Base-by-base conservation (phyloP, 2,888 invertebrate genomes). In the Leucophenga maculata region DNA sequence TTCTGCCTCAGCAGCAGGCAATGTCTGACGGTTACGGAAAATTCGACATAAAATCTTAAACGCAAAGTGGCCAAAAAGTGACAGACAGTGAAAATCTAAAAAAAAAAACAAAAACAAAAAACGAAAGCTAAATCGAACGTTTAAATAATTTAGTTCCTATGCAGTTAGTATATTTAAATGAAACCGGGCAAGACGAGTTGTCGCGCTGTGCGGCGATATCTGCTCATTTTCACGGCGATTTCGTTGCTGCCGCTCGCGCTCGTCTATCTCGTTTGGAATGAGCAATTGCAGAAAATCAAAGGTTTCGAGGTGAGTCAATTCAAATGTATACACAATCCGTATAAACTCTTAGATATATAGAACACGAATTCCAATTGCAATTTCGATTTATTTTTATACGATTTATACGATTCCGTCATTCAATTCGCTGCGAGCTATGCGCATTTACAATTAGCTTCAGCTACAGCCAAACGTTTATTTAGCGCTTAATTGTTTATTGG, bases 151-250 rank as follows among this genome's bases (percentile, higher is more conserved):
- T 70, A 79, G 80, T 78, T 82, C 78, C 82, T 80, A 81, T 81
- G 82, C 78, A 80, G 76, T 73, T 78, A 74, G 67, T 72, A 75
- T 66, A 74, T 79, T 83, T 87, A 87, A 87, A 89, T 89, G 89
- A 88, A 87, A 87, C 83, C 87, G 69, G 85, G 79, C 83, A 86
- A 85, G 83, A 83, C 83, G 79, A 84, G 86, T 82, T 88, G 87
- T 86, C 89, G 89, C 86, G 84, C 86, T 83, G 80, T 88, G 71
- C 83, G 88, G 87, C 89, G 89, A 77, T 89, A 88, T 82, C 86
- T 89, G 84, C 85, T 89, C 74, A 85, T 88, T 78, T 88, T 89
- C 78, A 85, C 86, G 70, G 88, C 85, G 69, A 86, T 89, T 74
- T 86, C 88, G 75, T 80, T 89, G 75, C 78, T 89, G 76, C 89